These are phyloP conservation scores for Camelus bactrianus DNA, from an alignment of 2,113 vertebrate species.

Conservation along the genomic window DNA sequence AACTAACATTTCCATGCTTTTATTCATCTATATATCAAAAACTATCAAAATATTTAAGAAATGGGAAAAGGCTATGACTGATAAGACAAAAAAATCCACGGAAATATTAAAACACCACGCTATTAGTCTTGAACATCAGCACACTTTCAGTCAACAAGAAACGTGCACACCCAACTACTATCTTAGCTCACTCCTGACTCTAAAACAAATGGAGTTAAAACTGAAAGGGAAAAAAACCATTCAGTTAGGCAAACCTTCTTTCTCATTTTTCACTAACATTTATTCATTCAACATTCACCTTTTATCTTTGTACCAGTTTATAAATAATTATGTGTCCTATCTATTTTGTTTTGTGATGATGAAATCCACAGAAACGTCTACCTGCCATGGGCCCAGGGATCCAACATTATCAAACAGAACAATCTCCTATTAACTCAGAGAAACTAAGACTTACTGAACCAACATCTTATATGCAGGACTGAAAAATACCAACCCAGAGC, in stretches of 20 bases:
- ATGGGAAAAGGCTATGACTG: not conserved
- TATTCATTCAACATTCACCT: not conserved
- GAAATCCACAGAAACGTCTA: slow-evolving; percentile 50
- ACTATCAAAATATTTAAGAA: slow-evolving; percentile 40
- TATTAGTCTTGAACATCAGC: not conserved
- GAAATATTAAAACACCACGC: not conserved
- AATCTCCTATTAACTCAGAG: not conserved
- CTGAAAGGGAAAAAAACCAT: not conserved
- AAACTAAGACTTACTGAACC: not conserved
- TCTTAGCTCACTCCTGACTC: not conserved
- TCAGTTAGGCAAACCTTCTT: not conserved
- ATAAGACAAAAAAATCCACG: not conserved
- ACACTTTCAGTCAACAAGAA: not conserved
- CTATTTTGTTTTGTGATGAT: not conserved
- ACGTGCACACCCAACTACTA: not conserved
- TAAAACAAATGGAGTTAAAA: slow-evolving; percentile 45
- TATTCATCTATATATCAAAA: not conserved
- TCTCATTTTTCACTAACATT: not conserved
- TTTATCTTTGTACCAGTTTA: not conserved
- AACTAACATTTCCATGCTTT: slow-evolving; percentile 7
- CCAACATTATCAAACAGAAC: not conserved
- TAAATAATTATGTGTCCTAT: not conserved
- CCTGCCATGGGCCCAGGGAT: not conserved
- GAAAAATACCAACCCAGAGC: not conserved
- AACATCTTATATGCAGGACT: not conserved